phyloP scores from a whole-genome alignment of 2,888 invertebrate genomes.

The Leptinotarsa rubiginosa region DNA sequence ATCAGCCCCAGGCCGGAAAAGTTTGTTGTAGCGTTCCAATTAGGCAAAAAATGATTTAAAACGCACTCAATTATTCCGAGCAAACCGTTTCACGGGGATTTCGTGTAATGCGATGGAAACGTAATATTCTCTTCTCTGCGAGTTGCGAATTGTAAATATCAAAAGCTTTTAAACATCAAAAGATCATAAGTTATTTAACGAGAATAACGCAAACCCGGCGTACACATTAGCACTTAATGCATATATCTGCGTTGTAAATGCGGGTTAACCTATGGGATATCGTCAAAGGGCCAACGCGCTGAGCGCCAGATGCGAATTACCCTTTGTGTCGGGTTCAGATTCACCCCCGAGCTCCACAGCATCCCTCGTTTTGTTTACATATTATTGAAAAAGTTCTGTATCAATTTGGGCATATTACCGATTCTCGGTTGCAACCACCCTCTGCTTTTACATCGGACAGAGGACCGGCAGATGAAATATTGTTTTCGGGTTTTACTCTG shows the following conservation, averaged over 20 bases:
- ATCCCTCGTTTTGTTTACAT: slow-evolving; percentile 58
- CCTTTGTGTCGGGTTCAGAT: slow-evolving; percentile 61
- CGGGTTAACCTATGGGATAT: slow-evolving; percentile 60
- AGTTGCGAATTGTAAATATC: slow-evolving; percentile 36
- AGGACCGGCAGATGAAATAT: slow-evolving; percentile 12
- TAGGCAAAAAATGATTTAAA: too few relatives aligned
- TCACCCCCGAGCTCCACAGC: slow-evolving; percentile 48
- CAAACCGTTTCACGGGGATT: not conserved
- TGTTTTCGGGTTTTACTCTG: not conserved
- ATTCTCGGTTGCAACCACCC: not conserved
- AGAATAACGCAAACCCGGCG: slow-evolving; percentile 57
- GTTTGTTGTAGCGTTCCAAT: too few relatives aligned
- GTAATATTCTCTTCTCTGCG: not conserved
- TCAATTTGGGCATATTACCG: slow-evolving; percentile 56
- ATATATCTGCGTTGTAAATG: slow-evolving; percentile 55
- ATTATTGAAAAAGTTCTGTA: slow-evolving; percentile 58
- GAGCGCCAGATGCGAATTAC: slow-evolving; percentile 62
- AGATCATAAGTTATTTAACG: slow-evolving; percentile 61
- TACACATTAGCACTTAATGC: slow-evolving; percentile 60
- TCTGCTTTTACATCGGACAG: not conserved
- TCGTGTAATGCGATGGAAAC: slow-evolving; percentile 5
- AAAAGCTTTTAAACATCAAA: slow-evolving; percentile 54
- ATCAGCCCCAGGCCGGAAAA: too few relatives aligned
- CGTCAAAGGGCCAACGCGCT: slow-evolving; percentile 62
- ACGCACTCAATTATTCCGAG: not conserved